These are phyloP conservation scores for Spheniscus mendiculus DNA, from an alignment of 2,113 vertebrate species.

Conservation along the genomic window DNA sequence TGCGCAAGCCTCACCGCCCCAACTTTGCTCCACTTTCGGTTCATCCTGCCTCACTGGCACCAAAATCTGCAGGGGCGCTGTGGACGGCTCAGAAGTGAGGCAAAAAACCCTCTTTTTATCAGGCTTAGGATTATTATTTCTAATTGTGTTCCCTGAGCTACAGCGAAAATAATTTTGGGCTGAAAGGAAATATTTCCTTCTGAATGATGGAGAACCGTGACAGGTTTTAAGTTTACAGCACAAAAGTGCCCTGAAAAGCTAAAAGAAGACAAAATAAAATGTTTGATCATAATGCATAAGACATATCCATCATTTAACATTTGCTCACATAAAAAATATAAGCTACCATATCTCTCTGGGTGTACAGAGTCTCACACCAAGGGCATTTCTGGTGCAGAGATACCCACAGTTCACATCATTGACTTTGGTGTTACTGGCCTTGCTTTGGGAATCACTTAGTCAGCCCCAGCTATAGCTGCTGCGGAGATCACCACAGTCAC, in stretches of 20 bases:
- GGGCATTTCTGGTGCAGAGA: not conserved
- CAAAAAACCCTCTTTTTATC: not conserved
- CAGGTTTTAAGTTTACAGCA: not conserved
- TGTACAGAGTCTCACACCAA: rapidly evolving
- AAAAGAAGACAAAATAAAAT: not conserved
- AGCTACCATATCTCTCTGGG: not conserved
- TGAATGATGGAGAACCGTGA: not conserved
- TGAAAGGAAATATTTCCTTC: not conserved
- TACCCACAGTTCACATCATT: not conserved
- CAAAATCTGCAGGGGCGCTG: not conserved
- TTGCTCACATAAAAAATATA: not conserved
- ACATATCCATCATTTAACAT: not conserved
- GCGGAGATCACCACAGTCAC: not conserved
- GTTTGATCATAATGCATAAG: not conserved
- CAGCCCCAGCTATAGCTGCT: not conserved
- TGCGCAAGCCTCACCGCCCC: not conserved
- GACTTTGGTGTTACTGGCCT: not conserved
- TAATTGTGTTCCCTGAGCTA: not conserved
- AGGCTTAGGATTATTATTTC: not conserved
- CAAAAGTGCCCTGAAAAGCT: not conserved
- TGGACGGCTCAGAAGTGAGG: not conserved
- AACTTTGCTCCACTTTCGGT: rapidly evolving
- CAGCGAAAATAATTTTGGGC: not conserved
- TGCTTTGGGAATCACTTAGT: not conserved
- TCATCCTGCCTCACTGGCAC: rapidly evolving